These are phyloP conservation scores for Phycodurus eques DNA, from an alignment of 2,113 vertebrate species.

Conservation along the genomic window DNA sequence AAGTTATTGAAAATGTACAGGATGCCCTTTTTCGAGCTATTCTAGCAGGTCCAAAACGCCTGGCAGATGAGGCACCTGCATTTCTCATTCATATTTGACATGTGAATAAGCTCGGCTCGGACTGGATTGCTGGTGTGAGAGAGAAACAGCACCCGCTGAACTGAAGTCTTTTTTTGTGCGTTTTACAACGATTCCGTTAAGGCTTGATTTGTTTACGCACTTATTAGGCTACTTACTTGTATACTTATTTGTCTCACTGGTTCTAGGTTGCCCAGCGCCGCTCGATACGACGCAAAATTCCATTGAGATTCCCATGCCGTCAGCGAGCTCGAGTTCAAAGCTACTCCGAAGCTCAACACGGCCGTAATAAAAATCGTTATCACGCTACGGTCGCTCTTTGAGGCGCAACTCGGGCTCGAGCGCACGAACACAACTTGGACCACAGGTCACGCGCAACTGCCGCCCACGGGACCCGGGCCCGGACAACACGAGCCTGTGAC, in stretches of 20 bases:
- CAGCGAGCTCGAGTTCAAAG: neutral
- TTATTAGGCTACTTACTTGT: neutral
- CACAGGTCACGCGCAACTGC: conserved; percentile 34
- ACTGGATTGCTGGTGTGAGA: too few relatives aligned
- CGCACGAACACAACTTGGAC: conserved; percentile 32
- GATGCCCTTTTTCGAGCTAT: too few relatives aligned
- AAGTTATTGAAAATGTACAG: too few relatives aligned
- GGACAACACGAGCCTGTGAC: conserved; percentile 44
- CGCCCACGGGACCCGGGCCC: conserved; percentile 11
- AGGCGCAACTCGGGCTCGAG: conserved; percentile 19
- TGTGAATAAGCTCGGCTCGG: too few relatives aligned
- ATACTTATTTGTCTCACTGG: neutral
- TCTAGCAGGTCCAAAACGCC: too few relatives aligned
- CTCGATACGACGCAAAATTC: neutral
- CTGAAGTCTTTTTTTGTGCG: too few relatives aligned
- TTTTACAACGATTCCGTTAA: neutral
- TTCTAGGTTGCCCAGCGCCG: neutral
- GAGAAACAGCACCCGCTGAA: too few relatives aligned
- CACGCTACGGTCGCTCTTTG: conserved; percentile 8
- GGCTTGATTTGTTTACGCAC: neutral
- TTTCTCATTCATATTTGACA: too few relatives aligned
- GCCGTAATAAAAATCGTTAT: conserved; percentile 5
- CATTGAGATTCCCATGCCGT: neutral
- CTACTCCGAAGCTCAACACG: conserved; percentile 5
- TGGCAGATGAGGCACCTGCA: too few relatives aligned